Conservation (phyloP, 2,113 vertebrate genomes). For the Gymnorhina tibicen region DNA sequence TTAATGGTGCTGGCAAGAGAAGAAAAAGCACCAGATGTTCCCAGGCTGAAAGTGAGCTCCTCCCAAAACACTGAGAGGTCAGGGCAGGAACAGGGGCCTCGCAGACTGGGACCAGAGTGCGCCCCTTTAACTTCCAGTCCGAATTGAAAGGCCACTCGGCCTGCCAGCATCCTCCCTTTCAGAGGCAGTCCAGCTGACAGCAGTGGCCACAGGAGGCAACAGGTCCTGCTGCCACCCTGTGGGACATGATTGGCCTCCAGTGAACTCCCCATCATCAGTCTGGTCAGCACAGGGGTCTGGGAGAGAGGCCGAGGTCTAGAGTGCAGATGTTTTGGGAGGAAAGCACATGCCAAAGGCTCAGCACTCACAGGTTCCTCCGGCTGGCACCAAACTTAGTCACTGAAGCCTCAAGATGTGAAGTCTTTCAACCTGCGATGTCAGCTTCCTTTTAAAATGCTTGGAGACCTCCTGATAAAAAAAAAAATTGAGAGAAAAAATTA, state of each 20-base stretch:
- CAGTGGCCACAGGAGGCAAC: not conserved
- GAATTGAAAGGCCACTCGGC: not conserved
- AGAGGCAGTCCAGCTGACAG: not conserved
- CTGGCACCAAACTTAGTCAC: not conserved
- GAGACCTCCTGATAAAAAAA: not conserved
- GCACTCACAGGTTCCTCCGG: not conserved
- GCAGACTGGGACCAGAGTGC: fast-evolving
- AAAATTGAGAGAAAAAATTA: not conserved
- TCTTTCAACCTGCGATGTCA: not conserved
- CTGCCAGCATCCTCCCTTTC: not conserved
- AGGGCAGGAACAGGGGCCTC: not conserved
- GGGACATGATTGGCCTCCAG: not conserved
- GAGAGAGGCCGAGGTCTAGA: not conserved
- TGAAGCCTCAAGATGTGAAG: not conserved
- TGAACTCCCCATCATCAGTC: not conserved
- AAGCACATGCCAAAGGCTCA: fast-evolving
- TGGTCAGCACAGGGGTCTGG: not conserved
- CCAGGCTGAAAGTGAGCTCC: not conserved
- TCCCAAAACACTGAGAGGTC: not conserved
- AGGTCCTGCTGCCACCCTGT: not conserved
- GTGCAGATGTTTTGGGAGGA: not conserved
- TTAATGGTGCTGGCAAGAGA: not conserved
- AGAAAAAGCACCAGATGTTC: not conserved
- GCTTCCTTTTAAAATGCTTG: not conserved
- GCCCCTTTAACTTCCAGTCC: not conserved